phyloP scores from a whole-genome alignment of 2,113 vertebrate species.

The Salvelinus sp. region DNA sequence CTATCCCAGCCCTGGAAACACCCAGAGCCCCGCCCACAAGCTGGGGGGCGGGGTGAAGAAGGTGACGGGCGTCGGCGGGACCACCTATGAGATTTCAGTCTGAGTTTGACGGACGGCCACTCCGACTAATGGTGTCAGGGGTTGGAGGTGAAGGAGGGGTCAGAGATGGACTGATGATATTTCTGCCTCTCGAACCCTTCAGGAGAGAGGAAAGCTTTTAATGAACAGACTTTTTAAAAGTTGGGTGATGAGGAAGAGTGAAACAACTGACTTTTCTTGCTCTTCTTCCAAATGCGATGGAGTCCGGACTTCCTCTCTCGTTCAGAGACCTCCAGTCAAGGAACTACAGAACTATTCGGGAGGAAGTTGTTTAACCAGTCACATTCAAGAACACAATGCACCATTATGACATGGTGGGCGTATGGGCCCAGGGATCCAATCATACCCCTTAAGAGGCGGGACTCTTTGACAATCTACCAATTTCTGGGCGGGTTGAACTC shows the following conservation, averaged over 20 bases:
- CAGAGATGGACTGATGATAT: not conserved
- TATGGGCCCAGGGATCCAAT: conserved; percentile 7
- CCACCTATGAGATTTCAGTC: conserved; percentile 94
- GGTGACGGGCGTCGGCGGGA: conserved; percentile 91
- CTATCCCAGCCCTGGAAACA: conserved; percentile 72
- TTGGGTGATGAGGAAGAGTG: not conserved
- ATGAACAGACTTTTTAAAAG: not conserved
- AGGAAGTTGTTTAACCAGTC: not conserved
- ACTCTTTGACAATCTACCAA: conserved; percentile 34
- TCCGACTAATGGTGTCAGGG: conserved; percentile 1
- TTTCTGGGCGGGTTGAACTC: conserved; percentile 8
- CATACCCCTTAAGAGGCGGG: not conserved
- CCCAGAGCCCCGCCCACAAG: conserved; percentile 64
- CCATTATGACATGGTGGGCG: not conserved
- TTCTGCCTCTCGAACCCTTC: not conserved
- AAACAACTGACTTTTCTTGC: not conserved
- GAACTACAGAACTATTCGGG: conserved; percentile 16
- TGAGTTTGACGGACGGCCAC: conserved; percentile 64
- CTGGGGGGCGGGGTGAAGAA: conserved; percentile 85
- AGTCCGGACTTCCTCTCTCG: conserved; percentile 1
- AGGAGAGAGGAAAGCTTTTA: not conserved
- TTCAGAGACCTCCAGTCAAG: not conserved
- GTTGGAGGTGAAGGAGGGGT: not conserved
- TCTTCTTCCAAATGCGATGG: not conserved
- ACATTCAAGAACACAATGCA: not conserved